Evolutionary conservation across 1,140 invertebrate genomes (phyloP).

Genomic region (Lithobius niger): DNA sequence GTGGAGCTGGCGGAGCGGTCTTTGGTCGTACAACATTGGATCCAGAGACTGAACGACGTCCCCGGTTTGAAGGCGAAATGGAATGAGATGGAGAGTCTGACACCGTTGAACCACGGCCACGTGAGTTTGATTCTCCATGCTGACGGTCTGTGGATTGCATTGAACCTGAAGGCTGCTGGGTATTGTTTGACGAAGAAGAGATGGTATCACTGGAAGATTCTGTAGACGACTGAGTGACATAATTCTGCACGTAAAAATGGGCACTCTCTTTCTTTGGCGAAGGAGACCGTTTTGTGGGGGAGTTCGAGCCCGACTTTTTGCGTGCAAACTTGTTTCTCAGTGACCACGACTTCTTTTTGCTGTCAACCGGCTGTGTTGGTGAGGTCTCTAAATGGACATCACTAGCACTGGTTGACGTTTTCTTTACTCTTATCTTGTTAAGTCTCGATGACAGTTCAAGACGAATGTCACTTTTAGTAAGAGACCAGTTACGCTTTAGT

Average conservation of each 20-base stretch:
- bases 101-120: no score
- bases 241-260: conserved; percentile 16
- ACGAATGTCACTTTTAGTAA: conserved; percentile 23
- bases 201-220: no score
- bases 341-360: conserved; percentile 16
- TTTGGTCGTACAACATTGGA: conserved; percentile 3
- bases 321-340: conserved; percentile 14
- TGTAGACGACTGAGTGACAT: background rate
- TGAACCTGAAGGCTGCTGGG: no score
- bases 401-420: conserved; percentile 17
- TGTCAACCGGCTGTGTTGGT: background rate
- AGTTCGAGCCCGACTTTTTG: conserved; percentile 15
- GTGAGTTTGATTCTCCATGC: no score
- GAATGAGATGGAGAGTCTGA: no score
- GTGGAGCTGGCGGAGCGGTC: conserved; percentile 8
- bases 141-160: no score
- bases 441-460: conserved; percentile 19
- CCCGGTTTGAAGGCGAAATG: no score
- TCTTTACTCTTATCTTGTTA: conserved; percentile 23
- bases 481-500: conserved; percentile 20
- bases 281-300: conserved; percentile 15
- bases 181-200: no score
- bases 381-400: conserved; percentile 4
- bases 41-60: background rate
- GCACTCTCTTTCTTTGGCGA: conserved; percentile 18